Conservation (phyloP, 1,140 invertebrate species). For the Conopomorpha cramerella region DNA sequence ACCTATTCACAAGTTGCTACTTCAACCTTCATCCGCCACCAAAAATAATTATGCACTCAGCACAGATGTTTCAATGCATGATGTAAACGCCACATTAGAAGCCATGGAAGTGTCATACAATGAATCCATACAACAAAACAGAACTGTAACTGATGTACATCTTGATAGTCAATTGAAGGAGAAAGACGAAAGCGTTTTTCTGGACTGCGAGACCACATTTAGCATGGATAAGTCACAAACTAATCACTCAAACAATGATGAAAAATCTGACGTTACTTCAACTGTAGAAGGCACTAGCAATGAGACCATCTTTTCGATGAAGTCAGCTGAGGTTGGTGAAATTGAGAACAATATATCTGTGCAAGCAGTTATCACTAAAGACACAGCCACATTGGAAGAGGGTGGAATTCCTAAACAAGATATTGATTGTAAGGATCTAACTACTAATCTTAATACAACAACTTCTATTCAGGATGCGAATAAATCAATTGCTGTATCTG, state of each 20-base stretch:
- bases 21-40: conserved; percentile 7
- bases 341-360: too few species aligned
- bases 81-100: conserved; percentile 22
- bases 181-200: conserved; percentile 36
- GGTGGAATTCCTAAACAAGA: conserved; percentile 1
- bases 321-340: too few species aligned
- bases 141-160: conserved; percentile 14
- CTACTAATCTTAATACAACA: conserved; percentile 1
- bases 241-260: neutral
- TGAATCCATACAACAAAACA: conserved; percentile 18
- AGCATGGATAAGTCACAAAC: conserved; percentile 16
- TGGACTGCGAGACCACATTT: conserved; percentile 44
- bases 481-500: conserved; percentile 2
- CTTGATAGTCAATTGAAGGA: conserved; percentile 8
- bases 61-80: neutral
- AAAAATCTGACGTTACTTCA: neutral
- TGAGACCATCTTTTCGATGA: too few species aligned
- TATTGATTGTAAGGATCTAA: neutral
- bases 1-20: conserved; percentile 35
- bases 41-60: neutral
- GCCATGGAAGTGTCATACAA: conserved; percentile 38
- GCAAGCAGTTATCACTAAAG: too few species aligned
- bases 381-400: too few species aligned
- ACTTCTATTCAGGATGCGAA: neutral
- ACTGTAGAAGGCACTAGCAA: neutral